Percentiles rank a stretch among this genome's conserved stretches.
Evolutionary conservation across 2,888 invertebrate genomes (phyloP).

Genomic region (Agrilus mali): DNA sequence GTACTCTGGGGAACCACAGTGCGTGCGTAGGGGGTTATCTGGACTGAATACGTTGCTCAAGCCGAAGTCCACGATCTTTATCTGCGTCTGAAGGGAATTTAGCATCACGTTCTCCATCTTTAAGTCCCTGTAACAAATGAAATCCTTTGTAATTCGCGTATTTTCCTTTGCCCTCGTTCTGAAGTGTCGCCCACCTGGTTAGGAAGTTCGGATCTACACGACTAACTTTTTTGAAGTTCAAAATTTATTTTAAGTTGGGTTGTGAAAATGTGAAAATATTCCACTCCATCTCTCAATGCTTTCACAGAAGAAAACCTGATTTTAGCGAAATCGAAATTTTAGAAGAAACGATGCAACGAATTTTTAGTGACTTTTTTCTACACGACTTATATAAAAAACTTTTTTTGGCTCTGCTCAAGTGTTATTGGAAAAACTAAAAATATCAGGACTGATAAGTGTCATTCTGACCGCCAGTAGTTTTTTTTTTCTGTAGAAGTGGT

Average conservation of each 20-base stretch:
- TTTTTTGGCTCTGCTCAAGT: no score
- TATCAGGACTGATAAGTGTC: no score
- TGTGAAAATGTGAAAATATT: constrained; percentile 1
- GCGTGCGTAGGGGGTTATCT: constrained; percentile 51
- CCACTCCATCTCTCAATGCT: background rate
- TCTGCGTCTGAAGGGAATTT: constrained; percentile 50
- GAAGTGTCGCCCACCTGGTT: no score
- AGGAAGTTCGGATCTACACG: no score
- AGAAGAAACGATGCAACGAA: background rate
- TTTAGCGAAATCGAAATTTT: background rate
- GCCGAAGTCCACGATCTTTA: constrained; percentile 69
- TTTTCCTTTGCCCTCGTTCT: no score
- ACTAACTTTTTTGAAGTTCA: background rate
- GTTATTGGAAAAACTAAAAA: no score
- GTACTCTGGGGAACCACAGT: constrained; percentile 69
- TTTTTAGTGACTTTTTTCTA: no score
- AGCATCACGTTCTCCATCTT: constrained; percentile 73
- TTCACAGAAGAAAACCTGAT: background rate
- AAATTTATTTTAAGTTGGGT: background rate
- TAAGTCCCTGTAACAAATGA: constrained; percentile 46
- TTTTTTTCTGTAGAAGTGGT: no score
- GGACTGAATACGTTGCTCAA: constrained; percentile 54
- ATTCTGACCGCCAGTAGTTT: no score
- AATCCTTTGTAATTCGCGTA: no score
- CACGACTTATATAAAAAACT: no score